A percentile compares a stretch with the other conserved stretches of the same genome.
These are phyloP conservation scores for Bradypodion pumilum DNA, from an alignment of 2,797 vertebrate species.

Conservation along the genomic window DNA sequence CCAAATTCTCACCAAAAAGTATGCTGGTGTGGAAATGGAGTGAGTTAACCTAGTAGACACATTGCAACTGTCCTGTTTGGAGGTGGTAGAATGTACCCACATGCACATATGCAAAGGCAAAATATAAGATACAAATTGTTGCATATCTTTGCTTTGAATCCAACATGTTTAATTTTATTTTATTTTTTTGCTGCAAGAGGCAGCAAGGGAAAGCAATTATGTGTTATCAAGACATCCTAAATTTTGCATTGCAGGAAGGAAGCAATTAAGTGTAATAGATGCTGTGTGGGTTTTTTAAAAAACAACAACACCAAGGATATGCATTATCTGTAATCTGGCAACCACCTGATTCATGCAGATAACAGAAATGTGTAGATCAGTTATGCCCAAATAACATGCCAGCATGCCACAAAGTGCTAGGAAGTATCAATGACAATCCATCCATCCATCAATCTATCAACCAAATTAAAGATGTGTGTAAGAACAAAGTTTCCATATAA, in stretches of 20 bases:
- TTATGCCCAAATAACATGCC: background rate
- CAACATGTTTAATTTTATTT: constrained; percentile 42
- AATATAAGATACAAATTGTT: constrained; percentile 59
- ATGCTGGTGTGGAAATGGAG: constrained; percentile 38
- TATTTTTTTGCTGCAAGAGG: constrained; percentile 8
- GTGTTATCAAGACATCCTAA: constrained; percentile 32
- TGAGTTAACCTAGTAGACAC: constrained; percentile 40
- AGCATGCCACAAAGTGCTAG: background rate
- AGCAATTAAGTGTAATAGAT: constrained; percentile 13
- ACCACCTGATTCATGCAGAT: constrained; percentile 13
- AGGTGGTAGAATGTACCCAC: constrained; percentile 48
- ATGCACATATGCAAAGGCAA: constrained; percentile 29
- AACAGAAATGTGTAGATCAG: background rate
- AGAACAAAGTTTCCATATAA: background rate
- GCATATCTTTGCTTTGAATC: constrained; percentile 57
- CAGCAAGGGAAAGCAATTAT: constrained; percentile 48
- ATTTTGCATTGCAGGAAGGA: constrained; percentile 52
- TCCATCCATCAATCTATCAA: background rate
- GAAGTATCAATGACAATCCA: background rate
- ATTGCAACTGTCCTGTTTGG: constrained; percentile 52
- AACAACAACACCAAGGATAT: constrained; percentile 56
- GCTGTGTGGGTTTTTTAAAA: too few relatives aligned
- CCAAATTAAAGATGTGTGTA: background rate
- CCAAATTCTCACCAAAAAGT: constrained; percentile 31
- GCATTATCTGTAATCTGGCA: background rate